Base-by-base conservation (phyloP, 2,113 vertebrate genomes). In the Puntigrus tetrazona region DNA sequence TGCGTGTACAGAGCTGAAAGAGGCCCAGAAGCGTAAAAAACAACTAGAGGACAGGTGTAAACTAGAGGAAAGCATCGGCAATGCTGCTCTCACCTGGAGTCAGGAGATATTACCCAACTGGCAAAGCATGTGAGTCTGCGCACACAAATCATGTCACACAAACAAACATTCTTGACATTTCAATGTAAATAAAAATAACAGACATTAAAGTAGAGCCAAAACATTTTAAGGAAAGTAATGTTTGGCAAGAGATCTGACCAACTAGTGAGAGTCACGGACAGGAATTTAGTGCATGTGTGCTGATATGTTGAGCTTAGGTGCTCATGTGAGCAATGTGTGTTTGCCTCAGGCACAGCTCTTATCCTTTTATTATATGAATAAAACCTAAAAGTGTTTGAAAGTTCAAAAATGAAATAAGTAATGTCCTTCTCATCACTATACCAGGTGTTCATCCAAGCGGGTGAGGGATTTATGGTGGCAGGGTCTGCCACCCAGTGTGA, bases 391-490 rank as follows among this genome's bases (percentile, higher is more conserved):
- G 31, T 34, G 14, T 0, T 6, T 31, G 16, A 8, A 65, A 65
- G 61, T 34, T 29, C 63, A 36, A 67, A 67, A 34, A 67, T 9
- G 3, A 67, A 67, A 70, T 41, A 41, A 20, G 22, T 7, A 36
- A 70, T 70, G 13, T 78, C 16, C 5, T 67, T 74, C 11, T 81
- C 18, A n/a, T n/a, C 45, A 3, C 13, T 4, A 38, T 52, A 27
- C 25, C 88, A 99, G 98, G 96, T 96, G 94, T 89, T 93, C 94
- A 87, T 97, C 96, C 0, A 94, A 97, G 91, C 94, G 95, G 87
- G 97, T 97, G 88, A 93, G 96, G 93, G 98, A 99, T 55, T 94
- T 99, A 55, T 99, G 98, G 98, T 99, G 98, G 98, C 97, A 98
- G 91, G 98, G 98, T 50, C 95, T 99, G 63, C 98, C 98, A 57